Evolutionary conservation across 2,888 invertebrate species (phyloP), one percentile per base, ranked within the genome.

Genomic region (Erannis defoliaria): DNA sequence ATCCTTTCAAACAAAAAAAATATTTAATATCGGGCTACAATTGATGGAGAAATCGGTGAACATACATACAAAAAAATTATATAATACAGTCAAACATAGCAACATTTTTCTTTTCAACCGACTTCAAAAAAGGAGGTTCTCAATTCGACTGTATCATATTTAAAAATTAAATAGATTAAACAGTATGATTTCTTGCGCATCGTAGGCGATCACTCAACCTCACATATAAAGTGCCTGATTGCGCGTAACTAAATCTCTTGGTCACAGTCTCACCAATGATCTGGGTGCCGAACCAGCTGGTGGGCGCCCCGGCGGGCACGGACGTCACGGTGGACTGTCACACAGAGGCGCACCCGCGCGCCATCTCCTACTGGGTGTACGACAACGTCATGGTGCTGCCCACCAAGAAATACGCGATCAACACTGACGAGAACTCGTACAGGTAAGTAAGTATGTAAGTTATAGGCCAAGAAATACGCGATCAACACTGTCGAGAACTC

Each of bases 261-360:
- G 10, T 51, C 45, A 21, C 93, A 98, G 98, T 98, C 93, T 96
- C 97, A 0, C 98, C 98, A 51, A 97, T 98, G 97, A 97, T 98
- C 83, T 98, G 97, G 96, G 97, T 98, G 70, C 97, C 98, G 56
- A 98, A 98, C 94, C 98, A 98, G 93, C 94, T 98, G 88, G 97
- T 98, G 66, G 98, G 98, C 1, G 98, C 98, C 29, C 98, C 98
- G 62, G 95, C 96, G 61, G 97, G 97, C 66, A 97, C 97, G 49
- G 97, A 98, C 93, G 98, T 98, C 68, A 97, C 97, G 46, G 96
- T 98, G 79, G 98, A 98, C 93, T 98, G 98, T 86, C 97, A 97
- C 86, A 97, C 98, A 18, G 98, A 98, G 86, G 98, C 98, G 53
- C 97, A 97, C 90, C 98, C 98, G 9, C 94, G 97, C 66, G 97